Evolutionary conservation across 2,888 invertebrate genomes (phyloP).

Genomic region (Lochmaea capreae): DNA sequence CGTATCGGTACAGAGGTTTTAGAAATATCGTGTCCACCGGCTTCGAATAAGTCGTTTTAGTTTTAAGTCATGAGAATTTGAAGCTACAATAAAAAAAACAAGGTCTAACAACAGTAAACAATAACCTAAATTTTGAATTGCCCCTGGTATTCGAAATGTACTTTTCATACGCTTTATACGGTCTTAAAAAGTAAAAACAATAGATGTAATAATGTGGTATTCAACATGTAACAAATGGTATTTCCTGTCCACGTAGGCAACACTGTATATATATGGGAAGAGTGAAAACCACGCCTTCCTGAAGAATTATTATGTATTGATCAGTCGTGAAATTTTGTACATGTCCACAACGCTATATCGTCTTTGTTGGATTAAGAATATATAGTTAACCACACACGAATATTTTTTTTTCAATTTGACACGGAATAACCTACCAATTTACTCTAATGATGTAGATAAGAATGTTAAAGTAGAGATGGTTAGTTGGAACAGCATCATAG

Average conservation of each 20-base stretch:
- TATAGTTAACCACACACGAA: not conserved
- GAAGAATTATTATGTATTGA: conserved; percentile 56
- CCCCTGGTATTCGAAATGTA: too few relatives aligned
- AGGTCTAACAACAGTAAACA: too few relatives aligned
- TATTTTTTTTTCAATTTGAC: not conserved
- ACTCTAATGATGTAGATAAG: not conserved
- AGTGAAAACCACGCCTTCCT: conserved; percentile 57
- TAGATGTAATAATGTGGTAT: too few relatives aligned
- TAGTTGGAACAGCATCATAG: not conserved
- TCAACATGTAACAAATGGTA: not conserved
- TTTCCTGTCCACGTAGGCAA: not conserved
- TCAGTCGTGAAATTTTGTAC: conserved; percentile 35
- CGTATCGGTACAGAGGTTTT: too few relatives aligned
- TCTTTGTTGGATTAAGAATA: not conserved
- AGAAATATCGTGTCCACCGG: too few relatives aligned
- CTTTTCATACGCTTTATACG: too few relatives aligned
- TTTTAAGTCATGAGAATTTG: too few relatives aligned
- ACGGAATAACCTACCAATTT: not conserved
- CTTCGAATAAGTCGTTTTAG: too few relatives aligned
- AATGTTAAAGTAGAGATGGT: not conserved
- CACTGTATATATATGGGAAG: conserved; percentile 45
- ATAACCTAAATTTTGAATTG: too few relatives aligned
- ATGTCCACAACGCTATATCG: not conserved
- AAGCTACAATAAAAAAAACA: too few relatives aligned
- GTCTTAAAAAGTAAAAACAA: too few relatives aligned